Base-by-base conservation (phyloP, 2,113 vertebrate genomes). In the Clarias gariepinus region DNA sequence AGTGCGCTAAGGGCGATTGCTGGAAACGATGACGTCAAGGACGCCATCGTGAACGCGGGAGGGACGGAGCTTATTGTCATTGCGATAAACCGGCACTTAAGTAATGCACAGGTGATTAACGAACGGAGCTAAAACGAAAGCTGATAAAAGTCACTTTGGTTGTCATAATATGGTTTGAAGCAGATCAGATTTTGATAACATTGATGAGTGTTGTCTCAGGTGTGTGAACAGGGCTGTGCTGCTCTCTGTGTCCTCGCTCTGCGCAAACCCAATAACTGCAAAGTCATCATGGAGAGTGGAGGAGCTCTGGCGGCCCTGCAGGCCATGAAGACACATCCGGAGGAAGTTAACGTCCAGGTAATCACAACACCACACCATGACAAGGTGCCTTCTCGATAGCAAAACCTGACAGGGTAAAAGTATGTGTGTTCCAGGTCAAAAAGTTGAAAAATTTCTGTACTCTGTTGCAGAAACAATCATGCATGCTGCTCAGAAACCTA, bases 11-110 rank as follows among this genome's bases (percentile, higher is more conserved):
- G 96, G 47, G 97, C 97, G 0, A 88, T 99, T 0, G 97, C 98
- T 0, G 97, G 98, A 61, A 99, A 99, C 0, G 98, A 99, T 0
- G 97, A 98, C 0, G 98, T 99, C 68, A 99, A 99, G 77, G 98
- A 99, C 0, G 96, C 96, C 36, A 94, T 98, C 0, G 95, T 97
- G 1, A 94, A 53, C 0, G 94, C 96, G 0, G 98, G 97, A 0
- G 97, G 94, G 13, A 95, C 97, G 0, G 94, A 96, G 64, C 93
- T 98, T 8, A 97, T 99, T 0, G 95, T 99, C 82, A 94, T 98
- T 0, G 95, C 96, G 25, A 95, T 99, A 91, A 97, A 96, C 89
- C 95, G 89, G 21, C 97, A 99, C 92, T 93, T 96, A 61, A 83
- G 87, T 87, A 97, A 93, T 88, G 88, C 96, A 25, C 94, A 96